Conservation (phyloP, 2,113 vertebrate species). For the Pholis gunnellus region DNA sequence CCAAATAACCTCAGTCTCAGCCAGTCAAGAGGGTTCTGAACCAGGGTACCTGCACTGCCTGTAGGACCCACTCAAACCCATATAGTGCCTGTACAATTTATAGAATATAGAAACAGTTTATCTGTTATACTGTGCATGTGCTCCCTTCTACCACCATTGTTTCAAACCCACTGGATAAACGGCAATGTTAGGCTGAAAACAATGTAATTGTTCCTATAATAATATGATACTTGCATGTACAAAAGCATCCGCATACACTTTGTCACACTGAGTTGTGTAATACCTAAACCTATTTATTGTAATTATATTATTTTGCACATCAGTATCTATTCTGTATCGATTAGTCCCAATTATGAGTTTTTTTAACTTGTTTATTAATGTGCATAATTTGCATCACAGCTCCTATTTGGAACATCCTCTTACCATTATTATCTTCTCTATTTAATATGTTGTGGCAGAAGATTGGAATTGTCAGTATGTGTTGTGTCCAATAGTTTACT, state of each 20-base stretch:
- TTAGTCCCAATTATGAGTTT: no score
- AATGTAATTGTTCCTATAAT: no score
- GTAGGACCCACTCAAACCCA: not conserved
- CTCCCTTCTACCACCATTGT: not conserved
- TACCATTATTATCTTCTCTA: not conserved
- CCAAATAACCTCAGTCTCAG: not conserved
- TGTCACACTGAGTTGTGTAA: not conserved
- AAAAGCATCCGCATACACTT: not conserved
- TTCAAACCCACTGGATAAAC: not conserved
- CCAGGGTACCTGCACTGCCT: not conserved
- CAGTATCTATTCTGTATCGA: no score
- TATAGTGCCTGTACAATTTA: not conserved
- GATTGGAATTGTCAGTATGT: not conserved
- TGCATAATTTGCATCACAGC: not conserved
- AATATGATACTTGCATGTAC: not conserved
- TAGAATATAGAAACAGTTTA: not conserved
- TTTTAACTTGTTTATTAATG: not conserved
- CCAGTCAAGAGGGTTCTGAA: not conserved
- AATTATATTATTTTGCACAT: no score
- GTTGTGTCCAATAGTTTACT: not conserved
- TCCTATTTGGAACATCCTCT: not conserved
- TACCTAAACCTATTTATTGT: no score
- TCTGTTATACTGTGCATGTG: not conserved
- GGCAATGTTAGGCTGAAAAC: not conserved
- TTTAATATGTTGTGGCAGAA: not conserved